Percentiles rank a stretch among this genome's conserved stretches.
These are phyloP conservation scores for Plutomurus gul DNA, from an alignment of 1,140 invertebrate genomes.

Conservation along the genomic window DNA sequence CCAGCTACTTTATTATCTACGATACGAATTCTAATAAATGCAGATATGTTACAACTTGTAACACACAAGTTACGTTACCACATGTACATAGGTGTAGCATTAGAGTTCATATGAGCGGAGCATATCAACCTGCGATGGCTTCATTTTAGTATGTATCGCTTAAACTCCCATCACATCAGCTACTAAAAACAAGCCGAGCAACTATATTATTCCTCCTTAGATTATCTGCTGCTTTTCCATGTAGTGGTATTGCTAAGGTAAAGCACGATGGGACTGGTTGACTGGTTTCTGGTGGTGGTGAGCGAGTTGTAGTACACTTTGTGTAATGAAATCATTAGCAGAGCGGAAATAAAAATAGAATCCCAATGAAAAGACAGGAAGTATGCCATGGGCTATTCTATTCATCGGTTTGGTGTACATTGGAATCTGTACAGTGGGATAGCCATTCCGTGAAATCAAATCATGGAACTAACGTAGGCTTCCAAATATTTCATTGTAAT, in stretches of 20 bases:
- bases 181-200: neutral
- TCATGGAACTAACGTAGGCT: constrained; percentile 6
- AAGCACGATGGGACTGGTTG: too few relatives aligned
- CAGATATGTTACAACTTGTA: too few relatives aligned
- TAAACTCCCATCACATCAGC: neutral
- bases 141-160: constrained; percentile 1
- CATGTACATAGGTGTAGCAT: too few relatives aligned
- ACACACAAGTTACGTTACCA: too few relatives aligned
- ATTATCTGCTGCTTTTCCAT: neutral
- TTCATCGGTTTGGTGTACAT: neutral
- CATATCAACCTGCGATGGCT: too few relatives aligned
- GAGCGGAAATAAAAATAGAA: constrained; percentile 36
- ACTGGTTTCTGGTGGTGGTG: neutral
- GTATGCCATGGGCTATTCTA: constrained; percentile 27
- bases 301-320: neutral
- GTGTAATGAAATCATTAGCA: constrained; percentile 20
- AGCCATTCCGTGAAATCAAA: constrained; percentile 25
- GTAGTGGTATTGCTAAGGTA: neutral
- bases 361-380: constrained; percentile 34
- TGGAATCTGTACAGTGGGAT: neutral
- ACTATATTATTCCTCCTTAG: neutral
- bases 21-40: too few relatives aligned
- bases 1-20: too few relatives aligned
- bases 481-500: constrained; percentile 4
- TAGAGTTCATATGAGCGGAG: too few relatives aligned